phyloP scores from a whole-genome alignment of 2,888 invertebrate species.

The Drosophila maculinotata region DNA sequence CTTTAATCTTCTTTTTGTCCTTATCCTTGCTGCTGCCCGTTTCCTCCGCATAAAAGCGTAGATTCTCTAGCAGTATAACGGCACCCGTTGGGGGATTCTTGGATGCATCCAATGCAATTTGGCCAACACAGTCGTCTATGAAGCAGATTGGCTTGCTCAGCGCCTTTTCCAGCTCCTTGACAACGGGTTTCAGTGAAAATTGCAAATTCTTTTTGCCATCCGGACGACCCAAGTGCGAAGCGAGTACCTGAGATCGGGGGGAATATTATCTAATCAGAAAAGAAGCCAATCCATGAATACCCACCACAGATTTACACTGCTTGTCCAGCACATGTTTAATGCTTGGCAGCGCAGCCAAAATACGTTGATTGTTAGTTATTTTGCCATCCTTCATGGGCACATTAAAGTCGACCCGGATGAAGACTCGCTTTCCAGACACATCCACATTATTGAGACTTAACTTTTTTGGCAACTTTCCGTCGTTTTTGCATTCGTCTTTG shows the following conservation, averaged over 20 bases:
- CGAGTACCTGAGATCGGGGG: constrained; percentile 88
- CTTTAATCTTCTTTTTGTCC: constrained; percentile 95
- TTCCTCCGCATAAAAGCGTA: constrained; percentile 98
- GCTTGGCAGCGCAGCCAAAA: constrained; percentile 96
- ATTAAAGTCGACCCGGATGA: constrained; percentile 99
- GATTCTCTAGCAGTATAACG: constrained; percentile 96
- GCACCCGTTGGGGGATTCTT: constrained; percentile 93
- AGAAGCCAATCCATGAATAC: not conserved
- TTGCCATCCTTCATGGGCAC: constrained; percentile 98
- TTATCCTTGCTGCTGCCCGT: constrained; percentile 98
- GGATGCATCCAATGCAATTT: constrained; percentile 94
- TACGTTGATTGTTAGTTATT: constrained; percentile 98
- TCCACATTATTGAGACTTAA: constrained; percentile 94
- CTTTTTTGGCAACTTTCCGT: constrained; percentile 87
- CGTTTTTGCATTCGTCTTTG: not conserved
- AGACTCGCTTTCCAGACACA: constrained; percentile 93
- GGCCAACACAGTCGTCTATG: constrained; percentile 96
- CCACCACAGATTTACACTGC: constrained; percentile 93
- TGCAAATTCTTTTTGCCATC: constrained; percentile 95
- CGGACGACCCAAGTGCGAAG: constrained; percentile 99
- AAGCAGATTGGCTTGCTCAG: constrained; percentile 90
- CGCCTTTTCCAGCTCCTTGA: constrained; percentile 93
- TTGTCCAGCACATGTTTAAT: constrained; percentile 96
- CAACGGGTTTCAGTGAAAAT: constrained; percentile 96
- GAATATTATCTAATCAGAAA: too few species aligned